Base-by-base conservation (phyloP, 2,888 invertebrate genomes). In the Octodonta nipae region DNA sequence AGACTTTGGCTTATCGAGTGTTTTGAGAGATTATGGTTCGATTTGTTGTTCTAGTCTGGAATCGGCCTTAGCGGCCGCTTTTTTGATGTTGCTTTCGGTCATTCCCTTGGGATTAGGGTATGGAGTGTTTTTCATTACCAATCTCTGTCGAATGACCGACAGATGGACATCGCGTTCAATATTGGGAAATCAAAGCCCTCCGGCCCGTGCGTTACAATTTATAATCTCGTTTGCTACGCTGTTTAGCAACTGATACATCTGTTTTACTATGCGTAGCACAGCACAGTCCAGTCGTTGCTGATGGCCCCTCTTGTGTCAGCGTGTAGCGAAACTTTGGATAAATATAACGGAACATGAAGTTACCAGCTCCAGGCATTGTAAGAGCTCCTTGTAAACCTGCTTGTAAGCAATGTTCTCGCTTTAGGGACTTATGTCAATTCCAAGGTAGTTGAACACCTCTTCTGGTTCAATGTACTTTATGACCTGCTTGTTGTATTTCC, bases 291-390 rank as follows among this genome's bases (percentile, higher is more conserved):
- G 20, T 16, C 0, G 38, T 42, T 20, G 31, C 1, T 36, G 46
- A 10, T 30, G 41, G 36, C 3, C 44, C 44, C 2, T 51, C 57
- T 3, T 60, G 28, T 26, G 53, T 54, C 7, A 63, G 27, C 5
- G 43, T 35, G 36, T 62, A 60, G 26, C 52, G 38, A 37, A 52
- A 54, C 26, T 54, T 47, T n/a, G 60, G 61, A 10, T 63, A 40
- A 16, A 63, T 46, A 45, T 57, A 49, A 3, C 36, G 45, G 36
- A 56, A 42, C 26, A 62, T 37, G 0, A 58, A 37, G 26, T 37
- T 25, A 55, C 44, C 28, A 52, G 44, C 7, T 41, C 36, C 13
- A 60, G 29, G 15, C 44, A 45, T 15, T 6, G 22, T 14, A 26
- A 12, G 13, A 28, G 33, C 16, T 29, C 22, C 10, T 32, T 34